These are phyloP conservation scores for Sorex maritimensis DNA, from an alignment of 2,797 vertebrate species.

Conservation along the genomic window DNA sequence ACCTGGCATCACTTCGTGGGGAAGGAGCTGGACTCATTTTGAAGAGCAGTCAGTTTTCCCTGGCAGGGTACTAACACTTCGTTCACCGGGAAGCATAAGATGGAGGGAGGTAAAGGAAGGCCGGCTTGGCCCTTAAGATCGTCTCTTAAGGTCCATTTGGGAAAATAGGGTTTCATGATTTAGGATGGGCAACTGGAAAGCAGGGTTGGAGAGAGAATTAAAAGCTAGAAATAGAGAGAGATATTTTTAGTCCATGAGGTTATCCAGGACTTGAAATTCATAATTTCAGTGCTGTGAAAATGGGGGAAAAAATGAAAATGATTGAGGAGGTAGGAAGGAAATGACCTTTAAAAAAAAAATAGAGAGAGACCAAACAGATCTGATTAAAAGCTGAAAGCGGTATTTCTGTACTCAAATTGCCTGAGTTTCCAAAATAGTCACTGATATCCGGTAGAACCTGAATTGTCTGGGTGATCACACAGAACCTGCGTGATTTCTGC, in stretches of 20 bases:
- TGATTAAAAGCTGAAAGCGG: conserved; percentile 87
- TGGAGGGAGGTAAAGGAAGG: neutral
- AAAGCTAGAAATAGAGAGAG: conserved; percentile 76
- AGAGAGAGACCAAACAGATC: conserved; percentile 69
- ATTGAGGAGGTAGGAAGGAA: conserved; percentile 81
- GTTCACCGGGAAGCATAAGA: conserved; percentile 55
- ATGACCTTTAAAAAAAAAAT: conserved; percentile 57
- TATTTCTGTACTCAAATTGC: conserved; percentile 81
- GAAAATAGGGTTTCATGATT: conserved; percentile 79
- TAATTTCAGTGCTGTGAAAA: conserved; percentile 89
- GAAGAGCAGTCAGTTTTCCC: conserved; percentile 56
- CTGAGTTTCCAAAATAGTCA: conserved; percentile 69
- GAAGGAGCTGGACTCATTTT: conserved; percentile 62
- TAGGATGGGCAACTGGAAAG: conserved; percentile 78
- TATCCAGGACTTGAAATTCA: conserved; percentile 87
- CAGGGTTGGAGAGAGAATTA: conserved; percentile 81
- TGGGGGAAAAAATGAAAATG: conserved; percentile 61
- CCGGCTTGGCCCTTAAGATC: neutral
- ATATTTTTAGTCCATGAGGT: conserved; percentile 85
- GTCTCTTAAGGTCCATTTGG: conserved; percentile 75
- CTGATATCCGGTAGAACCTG: conserved; percentile 36
- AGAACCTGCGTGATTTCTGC: conserved; percentile 12
- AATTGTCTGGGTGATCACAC: conserved; percentile 29
- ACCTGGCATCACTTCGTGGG: conserved; percentile 5
- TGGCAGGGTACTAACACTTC: neutral